Base-by-base conservation (phyloP, 2,113 vertebrate genomes). In the Illadopsis cleaveri region DNA sequence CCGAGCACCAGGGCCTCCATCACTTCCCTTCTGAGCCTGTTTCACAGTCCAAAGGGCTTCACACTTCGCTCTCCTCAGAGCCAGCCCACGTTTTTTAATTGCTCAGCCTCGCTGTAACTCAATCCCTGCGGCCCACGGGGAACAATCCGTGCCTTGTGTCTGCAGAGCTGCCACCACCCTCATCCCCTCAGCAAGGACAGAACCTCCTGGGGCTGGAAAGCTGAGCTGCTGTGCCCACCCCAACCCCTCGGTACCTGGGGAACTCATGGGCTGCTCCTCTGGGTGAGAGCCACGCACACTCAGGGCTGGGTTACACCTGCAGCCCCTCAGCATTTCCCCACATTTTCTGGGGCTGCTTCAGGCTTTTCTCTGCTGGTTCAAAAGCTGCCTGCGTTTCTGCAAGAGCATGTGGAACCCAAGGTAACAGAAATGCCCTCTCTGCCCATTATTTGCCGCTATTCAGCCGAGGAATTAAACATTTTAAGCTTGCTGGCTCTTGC, bases 61-160 rank as follows among this genome's bases (percentile, higher is more conserved):
- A 89, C 91, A 79, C 81, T 76, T 91, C 12, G 61, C 72, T 94
- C 28, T 91, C 77, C 89, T 50, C n/a, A 7, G 77, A 68, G 83
- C 60, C 77, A 89, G 83, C 47, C 77, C 45, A 12, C 0, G 2
- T 23, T 78, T 95, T 95, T 91, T 44, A 84, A 91, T 79, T 53
- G 89, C 89, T 79, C 33, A 1, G 51, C 28, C 84, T 51, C 56
- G 1, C 68, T 16, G 30, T 56, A 92, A 82, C 33, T 71, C 80
- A 68, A 2, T 75, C 91, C 81, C 86, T 1, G 1, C 1, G 15
- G 79, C 56, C 6, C 73, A 24, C 1, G 0, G 5, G 33, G 60
- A 94, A 91, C 91, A 87, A 96, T 86, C 28, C 8, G 0, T 18
- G 90, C 91, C 91, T 64, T 78, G 91, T 92, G 94, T 5, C 51